Conservation (phyloP, 1,140 invertebrate species). For the Campoletis sonorensis region DNA sequence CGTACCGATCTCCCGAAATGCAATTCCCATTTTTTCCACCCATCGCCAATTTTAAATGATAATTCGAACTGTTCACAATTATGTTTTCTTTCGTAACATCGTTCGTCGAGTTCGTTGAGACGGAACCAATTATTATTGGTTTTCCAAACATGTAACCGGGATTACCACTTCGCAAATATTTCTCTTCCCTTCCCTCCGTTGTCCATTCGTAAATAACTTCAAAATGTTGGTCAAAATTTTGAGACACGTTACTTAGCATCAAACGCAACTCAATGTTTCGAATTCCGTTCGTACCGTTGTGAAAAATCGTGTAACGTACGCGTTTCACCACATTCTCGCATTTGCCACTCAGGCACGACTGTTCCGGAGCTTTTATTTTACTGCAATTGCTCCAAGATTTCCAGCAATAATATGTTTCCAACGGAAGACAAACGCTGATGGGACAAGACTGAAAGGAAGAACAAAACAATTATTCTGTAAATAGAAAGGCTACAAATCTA, state of each 20-base stretch:
- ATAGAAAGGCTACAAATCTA: too few species aligned
- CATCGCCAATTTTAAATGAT: slow-evolving; percentile 73
- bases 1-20: slow-evolving; percentile 64
- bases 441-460: slow-evolving; percentile 73
- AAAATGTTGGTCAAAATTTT: slow-evolving; percentile 75
- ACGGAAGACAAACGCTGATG: slow-evolving; percentile 74
- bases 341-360: slow-evolving; percentile 58
- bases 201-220: slow-evolving; percentile 76
- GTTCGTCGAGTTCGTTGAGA: slow-evolving; percentile 61
- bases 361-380: slow-evolving; percentile 45
- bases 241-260: slow-evolving; percentile 70
- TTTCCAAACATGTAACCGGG: slow-evolving; percentile 82
- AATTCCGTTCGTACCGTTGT: slow-evolving; percentile 79
- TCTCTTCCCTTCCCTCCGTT: slow-evolving; percentile 63
- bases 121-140: slow-evolving; percentile 80
- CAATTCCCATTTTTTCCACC: slow-evolving; percentile 71
- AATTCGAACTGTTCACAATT: slow-evolving; percentile 65
- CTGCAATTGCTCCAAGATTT: slow-evolving; percentile 65
- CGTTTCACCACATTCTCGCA: slow-evolving; percentile 75
- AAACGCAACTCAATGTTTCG: slow-evolving; percentile 72
- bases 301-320: slow-evolving; percentile 76
- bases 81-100: slow-evolving; percentile 58
- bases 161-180: slow-evolving; percentile 80
- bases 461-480: too few species aligned
- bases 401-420: slow-evolving; percentile 72